phyloP scores from a whole-genome alignment of 2,113 vertebrate species.

The Spizaetus ornatus region DNA sequence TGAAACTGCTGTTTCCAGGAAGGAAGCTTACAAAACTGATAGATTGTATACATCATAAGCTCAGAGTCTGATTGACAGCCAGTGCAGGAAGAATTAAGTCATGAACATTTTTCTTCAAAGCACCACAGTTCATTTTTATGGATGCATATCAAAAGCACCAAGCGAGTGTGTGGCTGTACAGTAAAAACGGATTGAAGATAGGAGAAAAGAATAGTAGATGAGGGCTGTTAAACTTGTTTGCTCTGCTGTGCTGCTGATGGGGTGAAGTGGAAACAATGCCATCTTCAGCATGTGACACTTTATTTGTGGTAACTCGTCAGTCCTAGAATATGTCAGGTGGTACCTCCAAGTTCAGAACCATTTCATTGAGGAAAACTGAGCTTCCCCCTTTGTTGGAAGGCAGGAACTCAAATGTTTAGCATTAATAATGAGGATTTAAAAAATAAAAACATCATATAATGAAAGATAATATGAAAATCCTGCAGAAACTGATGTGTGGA shows the following conservation, averaged over 20 bases:
- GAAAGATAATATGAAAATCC: not conserved
- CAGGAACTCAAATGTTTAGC: not conserved
- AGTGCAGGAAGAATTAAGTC: not conserved
- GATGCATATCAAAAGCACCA: not conserved
- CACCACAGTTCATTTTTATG: not conserved
- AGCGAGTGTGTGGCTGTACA: not conserved
- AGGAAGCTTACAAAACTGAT: not conserved
- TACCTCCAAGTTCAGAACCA: not conserved
- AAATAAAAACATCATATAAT: rapidly evolving
- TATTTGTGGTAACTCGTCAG: not conserved
- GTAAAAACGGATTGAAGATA: not conserved
- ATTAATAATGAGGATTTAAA: not conserved
- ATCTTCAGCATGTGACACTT: not conserved
- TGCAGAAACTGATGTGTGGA: not conserved
- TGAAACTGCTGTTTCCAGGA: not conserved
- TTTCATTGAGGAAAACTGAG: not conserved
- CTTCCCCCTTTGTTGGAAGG: not conserved
- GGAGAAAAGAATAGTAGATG: not conserved
- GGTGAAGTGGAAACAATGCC: not conserved
- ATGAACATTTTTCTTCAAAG: not conserved
- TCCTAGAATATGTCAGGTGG: not conserved
- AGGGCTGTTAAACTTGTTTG: not conserved
- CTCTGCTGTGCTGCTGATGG: not conserved
- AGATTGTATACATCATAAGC: not conserved
- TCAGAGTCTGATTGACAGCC: not conserved